phyloP scores from a whole-genome alignment of 2,888 invertebrate genomes.

The Apoda limacodes region DNA sequence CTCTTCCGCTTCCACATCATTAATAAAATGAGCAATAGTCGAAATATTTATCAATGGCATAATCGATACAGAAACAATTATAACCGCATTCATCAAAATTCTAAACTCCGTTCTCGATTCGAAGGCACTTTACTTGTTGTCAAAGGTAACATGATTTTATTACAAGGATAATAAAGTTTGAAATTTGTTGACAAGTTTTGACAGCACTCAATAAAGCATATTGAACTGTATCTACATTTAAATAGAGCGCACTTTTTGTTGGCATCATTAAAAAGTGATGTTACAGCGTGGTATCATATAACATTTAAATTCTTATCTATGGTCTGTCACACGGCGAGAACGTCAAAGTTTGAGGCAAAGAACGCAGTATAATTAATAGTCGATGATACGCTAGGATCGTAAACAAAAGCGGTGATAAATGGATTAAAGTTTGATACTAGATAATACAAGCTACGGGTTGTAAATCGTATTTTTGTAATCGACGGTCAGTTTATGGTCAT shows the following conservation, averaged over 20 bases:
- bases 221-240: no score
- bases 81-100: conserved; percentile 68
- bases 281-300: conserved; percentile 48
- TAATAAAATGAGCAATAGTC: conserved; percentile 69
- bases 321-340: conserved; percentile 66
- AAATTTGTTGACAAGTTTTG: conserved; percentile 21
- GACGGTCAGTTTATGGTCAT: conserved; percentile 43
- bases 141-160: conserved; percentile 27
- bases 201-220: conserved; percentile 1
- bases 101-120: conserved; percentile 43
- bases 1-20: conserved; percentile 66
- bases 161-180: conserved; percentile 26
- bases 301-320: conserved; percentile 69
- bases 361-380: conserved; percentile 68
- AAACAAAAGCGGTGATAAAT: conserved; percentile 70
- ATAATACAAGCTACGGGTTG: conserved; percentile 59
- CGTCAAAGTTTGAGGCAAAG: conserved; percentile 68
- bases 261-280: conserved; percentile 7
- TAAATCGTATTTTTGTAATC: conserved; percentile 61
- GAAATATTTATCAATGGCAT: conserved; percentile 70
- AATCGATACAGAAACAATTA: conserved; percentile 71
- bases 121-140: conserved; percentile 33
- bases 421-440: conserved; percentile 63
- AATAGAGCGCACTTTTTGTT: conserved; percentile 31
- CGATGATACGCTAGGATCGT: conserved; percentile 67